These are phyloP conservation scores for Argyresthia goedartella DNA, from an alignment of 2,888 invertebrate genomes.

Conservation along the genomic window DNA sequence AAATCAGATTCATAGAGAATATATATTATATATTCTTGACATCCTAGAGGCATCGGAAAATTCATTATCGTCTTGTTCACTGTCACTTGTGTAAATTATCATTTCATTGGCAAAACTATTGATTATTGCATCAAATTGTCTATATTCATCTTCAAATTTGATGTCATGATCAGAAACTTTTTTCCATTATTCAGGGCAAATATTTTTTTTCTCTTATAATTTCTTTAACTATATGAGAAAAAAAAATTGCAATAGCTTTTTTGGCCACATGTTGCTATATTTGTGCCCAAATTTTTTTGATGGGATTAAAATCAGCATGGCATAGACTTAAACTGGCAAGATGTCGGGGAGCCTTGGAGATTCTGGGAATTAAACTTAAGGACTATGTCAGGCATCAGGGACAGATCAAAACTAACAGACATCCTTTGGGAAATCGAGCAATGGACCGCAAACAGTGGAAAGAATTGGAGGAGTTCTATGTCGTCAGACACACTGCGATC, in stretches of 20 bases:
- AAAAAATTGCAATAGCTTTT: conserved; percentile 1
- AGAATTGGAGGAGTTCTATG: conserved; percentile 6
- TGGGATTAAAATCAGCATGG: too few relatives aligned
- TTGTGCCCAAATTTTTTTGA: too few relatives aligned
- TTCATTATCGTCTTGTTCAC: too few relatives aligned
- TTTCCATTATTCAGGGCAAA: conserved; percentile 1
- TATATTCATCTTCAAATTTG: conserved; percentile 5
- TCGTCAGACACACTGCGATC: conserved; percentile 6
- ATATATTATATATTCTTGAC: not conserved
- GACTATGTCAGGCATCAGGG: too few relatives aligned
- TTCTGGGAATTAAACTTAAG: conserved; percentile 6
- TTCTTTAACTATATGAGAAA: not conserved
- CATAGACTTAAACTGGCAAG: too few relatives aligned
- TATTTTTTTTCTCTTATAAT: not conserved
- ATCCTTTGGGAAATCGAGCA: too few relatives aligned
- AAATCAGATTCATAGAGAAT: too few relatives aligned
- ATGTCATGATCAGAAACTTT: not conserved
- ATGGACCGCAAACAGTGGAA: too few relatives aligned
- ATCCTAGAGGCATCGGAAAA: not conserved
- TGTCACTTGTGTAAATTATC: too few relatives aligned
- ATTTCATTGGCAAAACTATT: too few relatives aligned
- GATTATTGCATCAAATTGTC: conserved; percentile 2
- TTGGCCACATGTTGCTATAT: conserved; percentile 1
- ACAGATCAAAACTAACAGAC: too few relatives aligned
- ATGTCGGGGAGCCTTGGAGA: not conserved